A percentile compares a stretch with the other conserved stretches of the same genome.
Evolutionary conservation across 2,113 vertebrate species (phyloP).

Genomic region (Sarotherodon lohbergeri): DNA sequence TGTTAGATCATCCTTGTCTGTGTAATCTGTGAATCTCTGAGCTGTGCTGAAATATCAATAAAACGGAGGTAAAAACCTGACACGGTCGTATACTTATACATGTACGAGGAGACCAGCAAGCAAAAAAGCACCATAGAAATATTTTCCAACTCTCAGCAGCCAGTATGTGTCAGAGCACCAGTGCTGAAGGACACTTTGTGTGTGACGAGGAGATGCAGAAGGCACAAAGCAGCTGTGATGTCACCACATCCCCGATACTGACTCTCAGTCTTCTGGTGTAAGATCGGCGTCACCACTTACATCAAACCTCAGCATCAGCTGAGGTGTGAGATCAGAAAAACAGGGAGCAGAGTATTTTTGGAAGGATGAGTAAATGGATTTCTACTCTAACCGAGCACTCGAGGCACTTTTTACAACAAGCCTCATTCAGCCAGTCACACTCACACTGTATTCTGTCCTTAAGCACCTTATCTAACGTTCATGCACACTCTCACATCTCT

Average conservation of each 20-base stretch:
- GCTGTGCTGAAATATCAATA: too few relatives aligned
- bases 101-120: too few relatives aligned
- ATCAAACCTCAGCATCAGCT: neutral
- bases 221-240: neutral
- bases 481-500: neutral
- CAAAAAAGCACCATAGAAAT: neutral
- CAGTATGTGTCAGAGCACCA: neutral
- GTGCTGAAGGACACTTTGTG: neutral
- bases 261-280: neutral
- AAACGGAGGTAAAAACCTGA: too few relatives aligned
- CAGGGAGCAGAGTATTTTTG: neutral
- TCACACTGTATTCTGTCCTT: neutral
- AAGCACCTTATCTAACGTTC: neutral
- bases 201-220: neutral
- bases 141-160: neutral
- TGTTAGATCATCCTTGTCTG: too few relatives aligned
- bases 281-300: neutral
- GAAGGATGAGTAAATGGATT: neutral
- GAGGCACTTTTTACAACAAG: neutral
- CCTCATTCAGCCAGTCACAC: neutral
- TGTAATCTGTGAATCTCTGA: too few relatives aligned
- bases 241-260: neutral
- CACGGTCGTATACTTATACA: too few relatives aligned
- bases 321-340: neutral
- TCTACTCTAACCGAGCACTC: neutral